phyloP scores from a whole-genome alignment of 2,888 invertebrate species.

The Dioctria rufipes region DNA sequence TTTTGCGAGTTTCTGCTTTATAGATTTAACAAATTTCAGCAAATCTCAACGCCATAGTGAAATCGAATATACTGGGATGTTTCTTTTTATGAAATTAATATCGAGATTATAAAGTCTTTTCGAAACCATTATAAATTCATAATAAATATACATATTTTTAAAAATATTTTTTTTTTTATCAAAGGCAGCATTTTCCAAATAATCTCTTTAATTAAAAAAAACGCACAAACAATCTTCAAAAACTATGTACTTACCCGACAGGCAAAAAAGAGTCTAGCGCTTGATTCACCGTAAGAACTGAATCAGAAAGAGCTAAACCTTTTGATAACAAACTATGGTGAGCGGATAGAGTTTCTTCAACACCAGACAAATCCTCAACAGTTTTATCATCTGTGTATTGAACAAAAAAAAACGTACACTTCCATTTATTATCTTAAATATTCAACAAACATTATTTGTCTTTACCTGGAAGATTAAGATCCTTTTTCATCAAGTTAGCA shows the following conservation, averaged over 20 bases:
- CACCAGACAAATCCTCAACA: constrained; percentile 80
- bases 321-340: constrained; percentile 84
- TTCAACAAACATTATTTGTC: too few relatives aligned
- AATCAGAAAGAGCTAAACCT: constrained; percentile 90
- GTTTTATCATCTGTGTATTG: constrained; percentile 75
- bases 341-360: constrained; percentile 75
- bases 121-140: too few relatives aligned
- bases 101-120: too few relatives aligned
- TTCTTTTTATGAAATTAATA: too few relatives aligned
- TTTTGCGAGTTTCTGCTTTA: too few relatives aligned
- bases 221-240: not conserved
- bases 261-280: constrained; percentile 91
- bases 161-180: too few relatives aligned
- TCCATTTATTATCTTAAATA: too few relatives aligned
- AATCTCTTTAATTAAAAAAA: not conserved
- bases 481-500: constrained; percentile 88
- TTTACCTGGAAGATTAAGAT: constrained; percentile 77
- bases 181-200: not conserved
- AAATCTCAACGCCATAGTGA: too few relatives aligned
- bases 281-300: constrained; percentile 88
- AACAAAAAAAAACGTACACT: too few relatives aligned
- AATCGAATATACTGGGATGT: too few relatives aligned
- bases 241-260: constrained; percentile 77
- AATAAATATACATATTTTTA: too few relatives aligned
- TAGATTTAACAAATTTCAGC: too few relatives aligned